Conservation (phyloP, 2,113 vertebrate genomes). For the Heliornis fulica region DNA sequence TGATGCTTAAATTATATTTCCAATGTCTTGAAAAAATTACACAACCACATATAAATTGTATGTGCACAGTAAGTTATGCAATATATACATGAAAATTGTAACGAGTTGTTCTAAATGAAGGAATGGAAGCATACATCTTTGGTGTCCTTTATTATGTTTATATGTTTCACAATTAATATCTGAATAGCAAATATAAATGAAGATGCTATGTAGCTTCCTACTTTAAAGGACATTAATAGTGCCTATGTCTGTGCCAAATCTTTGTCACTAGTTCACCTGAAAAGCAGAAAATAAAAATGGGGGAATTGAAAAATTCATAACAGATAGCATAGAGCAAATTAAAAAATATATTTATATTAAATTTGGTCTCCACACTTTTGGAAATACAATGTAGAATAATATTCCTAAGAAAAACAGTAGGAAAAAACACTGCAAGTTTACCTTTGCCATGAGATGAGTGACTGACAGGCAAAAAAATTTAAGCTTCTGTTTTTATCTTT, state of each 20-base stretch:
- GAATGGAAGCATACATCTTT: background rate
- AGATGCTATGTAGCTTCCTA: background rate
- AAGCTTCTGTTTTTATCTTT: background rate
- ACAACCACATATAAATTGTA: background rate
- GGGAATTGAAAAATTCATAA: background rate
- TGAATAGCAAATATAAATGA: background rate
- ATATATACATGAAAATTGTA: background rate
- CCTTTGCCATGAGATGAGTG: background rate
- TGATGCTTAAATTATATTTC: background rate
- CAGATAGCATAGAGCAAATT: background rate
- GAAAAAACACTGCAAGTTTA: background rate
- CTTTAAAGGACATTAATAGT: background rate
- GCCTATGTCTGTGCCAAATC: background rate
- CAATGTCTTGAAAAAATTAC: background rate
- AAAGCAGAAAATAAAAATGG: background rate
- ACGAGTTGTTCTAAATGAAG: background rate
- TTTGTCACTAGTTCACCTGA: background rate
- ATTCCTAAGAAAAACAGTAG: background rate
- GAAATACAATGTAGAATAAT: background rate
- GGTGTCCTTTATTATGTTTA: background rate
- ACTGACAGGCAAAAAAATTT: background rate
- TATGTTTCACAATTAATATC: background rate
- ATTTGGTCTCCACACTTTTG: background rate
- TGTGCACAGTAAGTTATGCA: background rate
- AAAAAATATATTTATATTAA: background rate